Evolutionary conservation across 2,888 invertebrate species (phyloP).

Genomic region (Caenorhabditis afra): DNA sequence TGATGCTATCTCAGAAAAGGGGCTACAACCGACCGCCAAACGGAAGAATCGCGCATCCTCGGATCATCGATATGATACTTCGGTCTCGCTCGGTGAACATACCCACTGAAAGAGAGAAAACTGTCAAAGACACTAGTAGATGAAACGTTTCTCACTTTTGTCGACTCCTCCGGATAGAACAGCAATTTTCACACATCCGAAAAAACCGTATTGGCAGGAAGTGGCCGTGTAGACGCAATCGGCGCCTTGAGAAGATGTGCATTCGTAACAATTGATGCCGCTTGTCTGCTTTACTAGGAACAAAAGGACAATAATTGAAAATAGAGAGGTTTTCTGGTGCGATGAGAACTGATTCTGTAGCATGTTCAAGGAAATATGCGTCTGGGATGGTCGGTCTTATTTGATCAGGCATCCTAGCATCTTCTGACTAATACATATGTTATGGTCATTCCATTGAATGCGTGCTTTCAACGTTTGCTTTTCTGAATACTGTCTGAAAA

Average conservation of each 20-base stretch:
- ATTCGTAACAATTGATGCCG: constrained; percentile 64
- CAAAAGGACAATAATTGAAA: background rate
- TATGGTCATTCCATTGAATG: constrained; percentile 59
- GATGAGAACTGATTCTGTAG: constrained; percentile 24
- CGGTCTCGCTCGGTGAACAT: constrained; percentile 76
- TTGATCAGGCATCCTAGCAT: constrained; percentile 51
- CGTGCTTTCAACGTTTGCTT: constrained; percentile 40
- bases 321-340: background rate
- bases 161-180: constrained; percentile 69
- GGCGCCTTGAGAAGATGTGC: constrained; percentile 63
- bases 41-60: constrained; percentile 77
- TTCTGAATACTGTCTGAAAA: constrained; percentile 20
- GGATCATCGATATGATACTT: constrained; percentile 73
- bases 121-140: constrained; percentile 1
- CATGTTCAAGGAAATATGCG: constrained; percentile 42
- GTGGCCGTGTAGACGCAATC: constrained; percentile 65
- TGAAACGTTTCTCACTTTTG: constrained; percentile 54
- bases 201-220: constrained; percentile 69
- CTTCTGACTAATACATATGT: constrained; percentile 57
- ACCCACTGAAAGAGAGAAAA: constrained; percentile 73
- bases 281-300: background rate
- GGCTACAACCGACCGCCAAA: constrained; percentile 65
- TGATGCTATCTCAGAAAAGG: background rate
- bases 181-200: constrained; percentile 72
- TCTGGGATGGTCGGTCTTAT: constrained; percentile 41